Percentiles rank a stretch among this genome's conserved stretches.
These are phyloP conservation scores for Pocillopora damicornis DNA, from an alignment of 64 coral and sea anemone genomes.

Conservation along the genomic window DNA sequence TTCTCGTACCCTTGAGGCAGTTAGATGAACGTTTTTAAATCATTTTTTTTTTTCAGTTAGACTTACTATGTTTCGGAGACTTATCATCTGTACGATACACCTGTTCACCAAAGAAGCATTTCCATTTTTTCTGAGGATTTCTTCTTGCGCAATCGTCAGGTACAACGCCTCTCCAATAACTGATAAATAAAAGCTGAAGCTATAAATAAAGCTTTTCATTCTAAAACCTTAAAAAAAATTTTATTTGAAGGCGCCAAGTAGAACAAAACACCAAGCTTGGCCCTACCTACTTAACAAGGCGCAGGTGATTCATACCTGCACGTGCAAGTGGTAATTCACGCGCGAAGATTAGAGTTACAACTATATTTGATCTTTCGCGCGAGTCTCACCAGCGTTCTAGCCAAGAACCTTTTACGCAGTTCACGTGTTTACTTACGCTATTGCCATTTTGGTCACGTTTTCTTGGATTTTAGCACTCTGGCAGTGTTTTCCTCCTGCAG, in stretches of 20 bases:
- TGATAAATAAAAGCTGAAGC: not conserved
- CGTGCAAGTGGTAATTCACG: too few species aligned
- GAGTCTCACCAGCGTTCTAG: not conserved
- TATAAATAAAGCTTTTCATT: too few species aligned
- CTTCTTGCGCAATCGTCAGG: constrained; percentile 60
- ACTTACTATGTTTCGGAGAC: constrained; percentile 29
- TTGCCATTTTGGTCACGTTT: constrained; percentile 25
- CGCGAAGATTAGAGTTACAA: too few species aligned
- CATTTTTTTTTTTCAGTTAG: too few species aligned
- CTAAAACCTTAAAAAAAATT: too few species aligned
- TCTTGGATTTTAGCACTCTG: constrained; percentile 7
- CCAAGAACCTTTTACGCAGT: not conserved
- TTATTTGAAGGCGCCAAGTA: too few species aligned
- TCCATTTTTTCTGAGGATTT: constrained; percentile 45
- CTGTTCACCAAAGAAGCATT: constrained; percentile 78
- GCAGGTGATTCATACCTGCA: too few species aligned
- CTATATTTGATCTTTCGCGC: not conserved
- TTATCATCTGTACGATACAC: constrained; percentile 51
- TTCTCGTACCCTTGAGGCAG: too few species aligned
- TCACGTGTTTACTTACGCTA: constrained; percentile 30
- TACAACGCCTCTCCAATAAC: constrained; percentile 79
- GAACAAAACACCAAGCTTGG: too few species aligned
- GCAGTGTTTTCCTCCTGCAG: constrained; percentile 31
- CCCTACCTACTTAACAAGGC: too few species aligned
- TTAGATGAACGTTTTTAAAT: too few species aligned